A percentile compares a stretch with the other conserved stretches of the same genome.
These are phyloP conservation scores for Drosophila sulfurigaster DNA, from an alignment of 1,140 invertebrate species.

Conservation along the genomic window DNA sequence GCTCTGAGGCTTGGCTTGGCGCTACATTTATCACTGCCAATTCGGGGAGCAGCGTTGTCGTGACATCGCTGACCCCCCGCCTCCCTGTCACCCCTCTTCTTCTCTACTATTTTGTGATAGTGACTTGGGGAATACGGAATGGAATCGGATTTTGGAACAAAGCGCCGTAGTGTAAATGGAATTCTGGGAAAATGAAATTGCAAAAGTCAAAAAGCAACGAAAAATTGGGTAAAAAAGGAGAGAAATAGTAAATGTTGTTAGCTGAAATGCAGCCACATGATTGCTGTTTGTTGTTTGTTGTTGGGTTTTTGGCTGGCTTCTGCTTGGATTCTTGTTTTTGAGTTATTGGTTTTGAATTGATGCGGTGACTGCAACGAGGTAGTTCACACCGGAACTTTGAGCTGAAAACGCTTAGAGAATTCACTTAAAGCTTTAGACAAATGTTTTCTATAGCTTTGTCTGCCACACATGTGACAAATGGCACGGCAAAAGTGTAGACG, in stretches of 20 bases:
- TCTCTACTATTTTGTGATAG: conserved; percentile 3
- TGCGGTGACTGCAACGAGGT: conserved; percentile 42
- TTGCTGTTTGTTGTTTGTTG: conserved; percentile 48
- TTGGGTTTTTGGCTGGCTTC: conserved; percentile 15
- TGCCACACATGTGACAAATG: conserved; percentile 46
- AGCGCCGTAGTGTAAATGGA: conserved; percentile 77
- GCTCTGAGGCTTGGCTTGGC: conserved; percentile 34
- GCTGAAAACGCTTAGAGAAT: conserved; percentile 46
- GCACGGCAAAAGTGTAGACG: conserved; percentile 21
- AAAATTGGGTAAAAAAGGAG: background rate
- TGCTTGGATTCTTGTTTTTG: conserved; percentile 68
- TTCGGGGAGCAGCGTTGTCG: conserved; percentile 56
- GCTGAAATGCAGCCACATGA: conserved; percentile 67
- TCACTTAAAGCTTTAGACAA: conserved; percentile 53
- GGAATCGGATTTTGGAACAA: conserved; percentile 49
- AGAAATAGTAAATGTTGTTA: conserved; percentile 50
- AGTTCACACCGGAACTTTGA: conserved; percentile 11
- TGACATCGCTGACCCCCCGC: conserved; percentile 47
- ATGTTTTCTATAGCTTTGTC: conserved; percentile 44
- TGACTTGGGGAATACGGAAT: background rate
- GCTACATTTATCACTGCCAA: conserved; percentile 81
- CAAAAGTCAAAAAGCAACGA: conserved; percentile 38
- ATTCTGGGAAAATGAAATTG: conserved; percentile 77
- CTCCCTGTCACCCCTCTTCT: background rate
- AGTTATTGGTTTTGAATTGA: conserved; percentile 81